A percentile compares a stretch with the other conserved stretches of the same genome.
Evolutionary conservation across 23 tunicate genomes (phyloP).

Genomic region (Oikopleura vanhoeffeni): DNA sequence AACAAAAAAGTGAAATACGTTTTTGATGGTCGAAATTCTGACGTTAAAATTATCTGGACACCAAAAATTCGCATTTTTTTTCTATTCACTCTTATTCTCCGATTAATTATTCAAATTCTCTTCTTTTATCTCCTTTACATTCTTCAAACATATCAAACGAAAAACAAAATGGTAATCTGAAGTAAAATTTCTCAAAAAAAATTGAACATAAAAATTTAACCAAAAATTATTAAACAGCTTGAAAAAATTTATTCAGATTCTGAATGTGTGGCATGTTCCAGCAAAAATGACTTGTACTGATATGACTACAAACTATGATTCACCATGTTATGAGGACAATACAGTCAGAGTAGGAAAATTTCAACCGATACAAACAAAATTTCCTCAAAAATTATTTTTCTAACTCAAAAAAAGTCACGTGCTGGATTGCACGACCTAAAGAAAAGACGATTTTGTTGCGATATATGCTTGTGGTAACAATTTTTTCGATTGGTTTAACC

Average conservation of each 20-base stretch:
- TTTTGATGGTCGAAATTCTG: too few species aligned
- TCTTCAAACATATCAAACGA: background rate
- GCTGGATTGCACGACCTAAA: background rate
- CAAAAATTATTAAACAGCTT: too few species aligned
- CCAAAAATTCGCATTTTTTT: background rate
- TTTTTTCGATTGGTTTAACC: background rate
- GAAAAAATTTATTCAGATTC: background rate
- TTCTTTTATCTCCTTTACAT: background rate
- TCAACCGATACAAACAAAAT: too few species aligned
- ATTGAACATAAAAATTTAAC: too few species aligned
- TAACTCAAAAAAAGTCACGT: background rate
- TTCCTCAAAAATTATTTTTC: too few species aligned
- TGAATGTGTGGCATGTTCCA: background rate
- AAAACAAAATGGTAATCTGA: background rate
- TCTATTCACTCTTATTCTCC: background rate
- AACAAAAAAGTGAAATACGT: too few species aligned
- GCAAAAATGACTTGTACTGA: background rate
- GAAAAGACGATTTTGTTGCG: background rate
- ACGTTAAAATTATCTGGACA: background rate
- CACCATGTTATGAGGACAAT: background rate
- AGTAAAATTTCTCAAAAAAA: too few species aligned
- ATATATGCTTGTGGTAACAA: background rate
- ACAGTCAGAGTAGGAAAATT: too few species aligned
- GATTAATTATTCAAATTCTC: background rate
- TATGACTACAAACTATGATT: background rate